Conservation (phyloP, 2,797 vertebrate species). For the Diplodus puntazzo region DNA sequence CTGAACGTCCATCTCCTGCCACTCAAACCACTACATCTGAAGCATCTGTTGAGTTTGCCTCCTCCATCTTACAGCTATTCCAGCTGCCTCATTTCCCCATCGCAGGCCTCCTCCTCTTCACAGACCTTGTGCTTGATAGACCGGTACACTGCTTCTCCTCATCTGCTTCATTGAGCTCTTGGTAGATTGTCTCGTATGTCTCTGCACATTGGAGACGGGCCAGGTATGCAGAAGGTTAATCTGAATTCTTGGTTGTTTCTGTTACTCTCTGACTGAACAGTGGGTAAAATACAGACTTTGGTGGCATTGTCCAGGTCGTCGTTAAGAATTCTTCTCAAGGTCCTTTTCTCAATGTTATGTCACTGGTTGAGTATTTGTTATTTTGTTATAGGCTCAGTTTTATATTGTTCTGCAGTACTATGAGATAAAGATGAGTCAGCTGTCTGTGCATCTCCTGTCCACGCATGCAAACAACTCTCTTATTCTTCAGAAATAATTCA, state of each 20-base stretch:
- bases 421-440: slow-evolving; percentile 6
- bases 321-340: slow-evolving; percentile 7
- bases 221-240: slow-evolving; percentile 35
- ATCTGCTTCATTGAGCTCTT: slow-evolving; percentile 29
- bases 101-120: slow-evolving; percentile 10
- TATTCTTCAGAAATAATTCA: slow-evolving; percentile 13
- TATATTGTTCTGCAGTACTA: neutral
- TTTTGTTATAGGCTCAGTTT: neutral
- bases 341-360: slow-evolving; percentile 7
- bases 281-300: slow-evolving; percentile 13
- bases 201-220: slow-evolving; percentile 31
- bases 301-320: slow-evolving; percentile 13
- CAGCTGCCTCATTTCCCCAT: slow-evolving; percentile 9
- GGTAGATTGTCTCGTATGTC: slow-evolving; percentile 33
- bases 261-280: slow-evolving; percentile 34
- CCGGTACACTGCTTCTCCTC: slow-evolving; percentile 11
- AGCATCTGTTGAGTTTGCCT: slow-evolving; percentile 16
- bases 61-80: slow-evolving; percentile 20
- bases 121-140: slow-evolving; percentile 15
- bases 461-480: neutral
- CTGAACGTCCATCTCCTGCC: slow-evolving; percentile 3
- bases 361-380: neutral
- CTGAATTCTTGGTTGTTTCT: slow-evolving; percentile 21
- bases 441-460: neutral
- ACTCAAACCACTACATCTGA: neutral